Percentiles rank a stretch among this genome's conserved stretches.
Evolutionary conservation across 1,140 invertebrate genomes (phyloP).

Genomic region (Bombus pyrosoma): DNA sequence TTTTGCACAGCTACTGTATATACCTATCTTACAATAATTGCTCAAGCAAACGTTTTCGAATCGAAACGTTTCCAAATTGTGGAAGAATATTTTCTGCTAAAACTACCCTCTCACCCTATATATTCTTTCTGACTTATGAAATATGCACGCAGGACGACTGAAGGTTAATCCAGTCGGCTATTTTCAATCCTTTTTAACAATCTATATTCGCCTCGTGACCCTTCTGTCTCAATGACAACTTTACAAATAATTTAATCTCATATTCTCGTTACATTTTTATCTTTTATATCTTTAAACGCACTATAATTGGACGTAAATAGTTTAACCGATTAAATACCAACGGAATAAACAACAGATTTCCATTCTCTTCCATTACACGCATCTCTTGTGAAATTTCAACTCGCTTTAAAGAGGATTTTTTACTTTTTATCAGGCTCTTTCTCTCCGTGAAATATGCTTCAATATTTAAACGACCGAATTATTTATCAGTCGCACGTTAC

Average conservation of each 20-base stretch:
- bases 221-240: not conserved
- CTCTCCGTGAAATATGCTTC: not conserved
- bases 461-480: conserved; percentile 23
- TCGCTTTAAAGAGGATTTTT: not conserved
- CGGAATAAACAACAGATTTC: not conserved
- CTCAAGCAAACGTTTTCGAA: not conserved
- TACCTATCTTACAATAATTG: not conserved
- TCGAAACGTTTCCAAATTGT: not conserved
- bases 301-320: not conserved
- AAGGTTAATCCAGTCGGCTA: conserved; percentile 33
- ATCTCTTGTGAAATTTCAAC: not conserved
- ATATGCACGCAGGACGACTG: conserved; percentile 19
- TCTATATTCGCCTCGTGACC: conserved; percentile 31
- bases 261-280: not conserved
- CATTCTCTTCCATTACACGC: not conserved
- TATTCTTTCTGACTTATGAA: not conserved
- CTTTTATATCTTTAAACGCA: not conserved
- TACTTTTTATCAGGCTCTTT: not conserved
- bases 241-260: not conserved
- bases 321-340: not conserved
- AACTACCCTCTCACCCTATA: not conserved
- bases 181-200: conserved; percentile 25
- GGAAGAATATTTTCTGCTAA: too few relatives aligned
- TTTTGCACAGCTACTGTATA: not conserved
- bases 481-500: conserved; percentile 1